Evolutionary conservation across 2,113 vertebrate species (phyloP), one percentile per base, ranked within the genome.

Genomic region (Lethenteron camtschaticum): DNA sequence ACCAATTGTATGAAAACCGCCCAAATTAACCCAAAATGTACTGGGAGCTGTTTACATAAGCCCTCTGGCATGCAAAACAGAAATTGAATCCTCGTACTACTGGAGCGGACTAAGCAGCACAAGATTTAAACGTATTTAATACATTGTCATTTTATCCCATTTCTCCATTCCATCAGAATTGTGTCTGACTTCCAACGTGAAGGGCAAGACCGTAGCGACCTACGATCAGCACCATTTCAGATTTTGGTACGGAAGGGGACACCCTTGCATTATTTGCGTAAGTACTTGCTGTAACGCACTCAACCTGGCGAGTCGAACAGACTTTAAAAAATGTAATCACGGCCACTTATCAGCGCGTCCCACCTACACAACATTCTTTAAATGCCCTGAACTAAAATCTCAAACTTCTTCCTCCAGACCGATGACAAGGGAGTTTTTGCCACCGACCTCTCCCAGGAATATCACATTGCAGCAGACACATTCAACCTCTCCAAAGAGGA

Each of bases 371-470:
- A 56, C 10, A 16, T 9, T n/a, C 69, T 74, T 72, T 69, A 14
- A 66, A n/a, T 66, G 60, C 60, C 14, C 18, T 66, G 14, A 66
- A n/a, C 14, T 14, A 69, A 69, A 56, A 18, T 16, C 12, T 18
- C 57, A 14, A 8, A 57, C 24, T 11, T 77, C 20, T 8, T 69
- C 75, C 71, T 73, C 55, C 79, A 99, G 94, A 96, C 94, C 0
- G 94, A 99, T 68, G 92, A 96, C 76, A 99, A 97, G 76, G 94
- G 92, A 2, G 81, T 97, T 72, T 99, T 97, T 79, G 81, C 82
- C 12, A 94, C 89, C 4, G 77, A 84, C 55, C 81, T 96, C n/a
- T 97, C 92, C 4, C 82, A 82, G 75, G 94, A 99, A 71, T 99
- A 99, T 68, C 83, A 88, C 71, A 78, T 96, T 75, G 86, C 79